phyloP scores from a whole-genome alignment of 1,140 invertebrate species.

The Papilio helenus region DNA sequence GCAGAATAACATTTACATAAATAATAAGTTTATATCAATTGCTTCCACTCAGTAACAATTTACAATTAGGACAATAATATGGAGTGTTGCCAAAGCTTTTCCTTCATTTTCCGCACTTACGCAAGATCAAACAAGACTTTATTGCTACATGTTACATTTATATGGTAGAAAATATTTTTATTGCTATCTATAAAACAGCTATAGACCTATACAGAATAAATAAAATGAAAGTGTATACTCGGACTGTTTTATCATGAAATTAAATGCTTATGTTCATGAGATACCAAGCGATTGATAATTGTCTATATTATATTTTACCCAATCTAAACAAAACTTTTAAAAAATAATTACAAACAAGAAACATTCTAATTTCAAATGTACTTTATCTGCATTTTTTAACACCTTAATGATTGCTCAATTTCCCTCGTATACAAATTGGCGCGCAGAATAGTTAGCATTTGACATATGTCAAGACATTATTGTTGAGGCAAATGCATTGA shows the following conservation, averaged over 20 bases:
- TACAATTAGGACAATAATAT: constrained; percentile 1
- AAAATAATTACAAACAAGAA: too few species aligned
- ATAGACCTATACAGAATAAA: neutral
- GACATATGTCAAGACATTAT: constrained; percentile 62
- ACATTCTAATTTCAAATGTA: neutral
- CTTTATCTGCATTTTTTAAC: neutral
- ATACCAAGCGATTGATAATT: too few species aligned
- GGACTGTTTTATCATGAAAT: too few species aligned
- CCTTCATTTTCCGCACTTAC: neutral
- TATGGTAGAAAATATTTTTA: neutral
- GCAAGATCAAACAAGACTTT: neutral
- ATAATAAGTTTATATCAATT: neutral
- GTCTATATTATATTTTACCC: too few species aligned
- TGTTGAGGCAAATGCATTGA: constrained; percentile 57
- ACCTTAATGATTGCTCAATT: constrained; percentile 37
- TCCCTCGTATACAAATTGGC: constrained; percentile 42
- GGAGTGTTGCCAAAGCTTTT: neutral
- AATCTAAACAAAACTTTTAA: too few species aligned
- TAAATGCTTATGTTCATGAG: too few species aligned
- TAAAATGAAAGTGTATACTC: too few species aligned
- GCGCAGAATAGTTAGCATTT: constrained; percentile 45
- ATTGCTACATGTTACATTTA: neutral
- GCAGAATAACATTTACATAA: neutral
- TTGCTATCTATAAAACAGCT: neutral
- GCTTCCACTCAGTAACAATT: neutral